Evolutionary conservation across 2,888 invertebrate species (phyloP).

Genomic region (Boloria euphrosyne): DNA sequence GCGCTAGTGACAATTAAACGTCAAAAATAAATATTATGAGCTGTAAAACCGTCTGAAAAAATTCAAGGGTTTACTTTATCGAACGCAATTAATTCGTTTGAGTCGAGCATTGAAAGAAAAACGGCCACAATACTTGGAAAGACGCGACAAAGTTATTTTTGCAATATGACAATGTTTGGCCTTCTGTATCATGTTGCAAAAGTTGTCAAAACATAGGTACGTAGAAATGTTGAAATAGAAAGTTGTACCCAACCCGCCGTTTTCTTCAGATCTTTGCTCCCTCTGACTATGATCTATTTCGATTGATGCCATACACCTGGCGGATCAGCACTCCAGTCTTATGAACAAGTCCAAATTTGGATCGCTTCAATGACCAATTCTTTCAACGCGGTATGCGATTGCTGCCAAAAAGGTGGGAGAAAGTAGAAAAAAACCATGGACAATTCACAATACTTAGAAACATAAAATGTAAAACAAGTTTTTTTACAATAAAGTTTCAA

Average conservation of each 20-base stretch:
- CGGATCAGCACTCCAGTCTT: background rate
- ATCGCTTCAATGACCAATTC: background rate
- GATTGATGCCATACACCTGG: background rate
- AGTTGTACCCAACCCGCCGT: background rate
- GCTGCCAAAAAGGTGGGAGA: no score
- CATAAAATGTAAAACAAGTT: no score
- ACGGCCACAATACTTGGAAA: background rate
- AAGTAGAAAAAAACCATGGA: no score
- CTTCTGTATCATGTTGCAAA: conserved; percentile 2
- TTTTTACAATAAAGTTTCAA: no score
- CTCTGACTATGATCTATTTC: conserved; percentile 1
- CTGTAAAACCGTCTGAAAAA: background rate
- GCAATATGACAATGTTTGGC: background rate
- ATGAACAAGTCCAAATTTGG: background rate
- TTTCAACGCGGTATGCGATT: no score
- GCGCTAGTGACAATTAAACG: no score
- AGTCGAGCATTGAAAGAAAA: background rate
- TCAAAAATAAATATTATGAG: background rate
- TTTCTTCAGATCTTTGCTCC: conserved; percentile 1
- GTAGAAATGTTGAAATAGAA: background rate
- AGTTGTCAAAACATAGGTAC: background rate
- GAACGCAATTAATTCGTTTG: conserved; percentile 1
- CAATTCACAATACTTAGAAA: no score
- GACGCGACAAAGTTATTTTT: background rate
- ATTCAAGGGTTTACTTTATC: background rate